Percentiles rank a stretch among this genome's conserved stretches.
phyloP scores from a whole-genome alignment of 2,113 vertebrate genomes.

The Nicator chloris region DNA sequence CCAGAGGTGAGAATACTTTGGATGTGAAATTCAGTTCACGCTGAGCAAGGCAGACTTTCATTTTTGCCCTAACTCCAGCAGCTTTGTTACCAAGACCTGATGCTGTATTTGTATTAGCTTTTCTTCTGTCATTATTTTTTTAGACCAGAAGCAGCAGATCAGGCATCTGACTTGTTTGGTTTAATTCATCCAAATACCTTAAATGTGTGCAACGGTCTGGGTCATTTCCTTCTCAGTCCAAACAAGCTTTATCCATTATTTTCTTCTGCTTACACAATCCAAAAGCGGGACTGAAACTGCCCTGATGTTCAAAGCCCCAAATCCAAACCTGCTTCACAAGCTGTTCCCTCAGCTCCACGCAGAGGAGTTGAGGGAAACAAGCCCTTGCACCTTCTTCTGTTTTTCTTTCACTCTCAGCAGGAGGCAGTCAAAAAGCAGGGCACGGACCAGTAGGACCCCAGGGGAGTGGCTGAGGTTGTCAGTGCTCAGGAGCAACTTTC shows the following conservation, averaged over 20 bases:
- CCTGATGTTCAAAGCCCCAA: background rate
- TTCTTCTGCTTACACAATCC: background rate
- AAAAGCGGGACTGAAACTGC: background rate
- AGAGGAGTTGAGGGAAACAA: background rate
- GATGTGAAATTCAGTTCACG: background rate
- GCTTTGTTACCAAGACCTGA: background rate
- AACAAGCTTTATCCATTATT: background rate
- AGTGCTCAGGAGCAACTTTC: background rate
- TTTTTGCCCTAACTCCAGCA: background rate
- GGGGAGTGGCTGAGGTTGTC: background rate
- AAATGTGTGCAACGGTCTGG: background rate
- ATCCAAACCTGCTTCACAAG: background rate
- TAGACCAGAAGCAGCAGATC: background rate
- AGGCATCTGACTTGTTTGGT: background rate
- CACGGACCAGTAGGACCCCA: background rate
- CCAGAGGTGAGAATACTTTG: background rate
- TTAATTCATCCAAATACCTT: slow-evolving; percentile 14
- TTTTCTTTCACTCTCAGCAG: background rate
- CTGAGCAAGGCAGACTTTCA: background rate
- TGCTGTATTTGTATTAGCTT: background rate
- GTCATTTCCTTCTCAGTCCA: background rate
- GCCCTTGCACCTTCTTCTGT: background rate
- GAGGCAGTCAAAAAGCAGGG: background rate
- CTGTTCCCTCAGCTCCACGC: background rate
- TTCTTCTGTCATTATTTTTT: background rate